These are phyloP conservation scores for Echinops telfairi DNA, from an alignment of 2,113 vertebrate genomes.

Conservation along the genomic window DNA sequence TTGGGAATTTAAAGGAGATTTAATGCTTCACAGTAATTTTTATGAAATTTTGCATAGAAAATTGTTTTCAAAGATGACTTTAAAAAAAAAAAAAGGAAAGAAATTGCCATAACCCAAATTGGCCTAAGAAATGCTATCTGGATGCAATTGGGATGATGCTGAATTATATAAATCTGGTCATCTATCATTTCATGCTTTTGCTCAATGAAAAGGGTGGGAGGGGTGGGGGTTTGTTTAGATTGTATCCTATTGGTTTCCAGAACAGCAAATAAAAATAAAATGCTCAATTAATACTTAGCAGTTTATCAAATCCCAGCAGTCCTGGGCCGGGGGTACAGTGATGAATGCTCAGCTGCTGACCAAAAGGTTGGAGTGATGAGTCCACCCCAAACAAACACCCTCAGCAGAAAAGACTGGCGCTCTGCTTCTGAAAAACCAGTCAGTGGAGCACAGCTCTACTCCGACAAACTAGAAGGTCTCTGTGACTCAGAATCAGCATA, in stretches of 20 bases:
- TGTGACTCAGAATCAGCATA: not conserved
- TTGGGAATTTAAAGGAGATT: not conserved
- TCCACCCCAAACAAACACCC: not conserved
- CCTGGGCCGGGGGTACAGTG: not conserved
- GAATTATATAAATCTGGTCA: not conserved
- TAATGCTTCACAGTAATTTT: slow-evolving; percentile 18
- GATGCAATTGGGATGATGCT: not conserved
- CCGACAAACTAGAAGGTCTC: not conserved
- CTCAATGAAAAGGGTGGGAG: not conserved
- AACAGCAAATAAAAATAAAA: not conserved
- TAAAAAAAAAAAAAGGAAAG: too few species aligned
- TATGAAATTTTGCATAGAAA: slow-evolving; percentile 43
- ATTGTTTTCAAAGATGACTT: not conserved
- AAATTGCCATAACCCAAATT: not conserved
- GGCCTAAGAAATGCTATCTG: not conserved
- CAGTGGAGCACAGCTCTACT: not conserved
- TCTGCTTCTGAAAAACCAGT: not conserved
- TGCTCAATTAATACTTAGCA: slow-evolving; percentile 12
- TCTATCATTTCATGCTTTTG: not conserved
- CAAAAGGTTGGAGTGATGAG: not conserved
- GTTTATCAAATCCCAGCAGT: not conserved
- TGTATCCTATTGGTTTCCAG: not conserved
- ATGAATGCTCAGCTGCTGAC: not conserved
- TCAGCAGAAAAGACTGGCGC: not conserved
- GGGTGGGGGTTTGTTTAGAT: not conserved